Conservation (phyloP, 2,113 vertebrate species). For the Delphinus delphis region DNA sequence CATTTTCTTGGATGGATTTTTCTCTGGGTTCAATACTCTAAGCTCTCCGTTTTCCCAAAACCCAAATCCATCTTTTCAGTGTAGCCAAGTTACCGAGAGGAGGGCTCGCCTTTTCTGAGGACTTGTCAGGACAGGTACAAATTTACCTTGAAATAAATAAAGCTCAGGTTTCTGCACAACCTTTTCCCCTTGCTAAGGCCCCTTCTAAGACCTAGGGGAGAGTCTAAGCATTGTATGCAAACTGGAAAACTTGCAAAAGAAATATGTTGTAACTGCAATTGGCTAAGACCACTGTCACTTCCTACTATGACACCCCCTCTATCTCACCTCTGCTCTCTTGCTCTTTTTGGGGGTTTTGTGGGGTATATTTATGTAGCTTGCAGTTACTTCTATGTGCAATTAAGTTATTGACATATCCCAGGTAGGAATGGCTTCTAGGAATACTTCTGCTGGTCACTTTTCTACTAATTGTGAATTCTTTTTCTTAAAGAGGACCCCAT, state of each 20-base stretch:
- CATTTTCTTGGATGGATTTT: slow-evolving; percentile 6
- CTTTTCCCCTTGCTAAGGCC: background rate
- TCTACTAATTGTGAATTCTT: background rate
- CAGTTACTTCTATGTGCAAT: background rate
- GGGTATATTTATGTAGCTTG: background rate
- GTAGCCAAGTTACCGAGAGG: background rate
- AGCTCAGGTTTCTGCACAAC: background rate
- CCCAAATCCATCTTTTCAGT: background rate
- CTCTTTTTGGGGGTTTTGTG: background rate
- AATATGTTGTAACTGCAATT: background rate
- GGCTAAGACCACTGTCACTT: background rate
- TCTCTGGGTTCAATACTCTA: background rate
- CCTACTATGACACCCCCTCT: background rate
- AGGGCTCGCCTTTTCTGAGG: background rate
- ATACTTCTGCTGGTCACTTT: background rate
- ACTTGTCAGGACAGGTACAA: background rate
- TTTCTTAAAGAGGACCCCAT: background rate
- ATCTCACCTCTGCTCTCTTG: background rate
- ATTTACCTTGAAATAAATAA: background rate
- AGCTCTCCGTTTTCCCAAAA: background rate
- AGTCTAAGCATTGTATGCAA: background rate
- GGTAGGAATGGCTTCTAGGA: background rate
- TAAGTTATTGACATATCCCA: background rate
- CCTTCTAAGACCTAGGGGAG: background rate
- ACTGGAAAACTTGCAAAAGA: background rate